Conservation (phyloP, 2,888 invertebrate genomes). For the Apotomis turbidana region DNA sequence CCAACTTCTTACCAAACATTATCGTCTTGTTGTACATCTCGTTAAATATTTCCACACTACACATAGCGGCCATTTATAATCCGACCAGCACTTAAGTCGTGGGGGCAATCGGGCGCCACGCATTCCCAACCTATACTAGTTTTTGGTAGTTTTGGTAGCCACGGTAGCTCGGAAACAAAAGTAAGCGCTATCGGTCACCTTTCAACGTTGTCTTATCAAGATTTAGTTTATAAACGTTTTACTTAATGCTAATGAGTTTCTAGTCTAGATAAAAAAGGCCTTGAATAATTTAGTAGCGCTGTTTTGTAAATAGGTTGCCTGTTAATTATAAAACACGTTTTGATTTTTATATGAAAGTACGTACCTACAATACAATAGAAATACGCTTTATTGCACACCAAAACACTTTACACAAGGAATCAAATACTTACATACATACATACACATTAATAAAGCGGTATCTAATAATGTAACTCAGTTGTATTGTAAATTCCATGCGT, state of each 20-base stretch:
- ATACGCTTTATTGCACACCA: too few species aligned
- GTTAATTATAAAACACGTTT: not conserved
- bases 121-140: conserved; percentile 74
- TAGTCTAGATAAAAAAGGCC: conserved; percentile 38
- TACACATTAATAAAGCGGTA: too few species aligned
- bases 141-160: conserved; percentile 54
- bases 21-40: not conserved
- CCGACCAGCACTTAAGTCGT: conserved; percentile 79
- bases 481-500: too few species aligned
- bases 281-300: conserved; percentile 13
- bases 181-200: conserved; percentile 55
- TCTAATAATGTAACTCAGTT: too few species aligned
- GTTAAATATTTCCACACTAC: conserved; percentile 53
- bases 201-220: conserved; percentile 50
- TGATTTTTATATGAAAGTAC: not conserved
- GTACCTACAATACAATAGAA: not conserved
- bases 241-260: conserved; percentile 45
- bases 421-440: too few species aligned
- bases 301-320: not conserved
- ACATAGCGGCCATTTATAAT: conserved; percentile 71
- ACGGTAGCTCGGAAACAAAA: conserved; percentile 56
- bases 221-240: conserved; percentile 45
- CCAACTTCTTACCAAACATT: too few species aligned
- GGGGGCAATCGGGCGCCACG: conserved; percentile 77
- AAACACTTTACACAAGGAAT: too few species aligned